Base-by-base conservation (phyloP, 2,113 vertebrate species). In the Podocnemis expansa region DNA sequence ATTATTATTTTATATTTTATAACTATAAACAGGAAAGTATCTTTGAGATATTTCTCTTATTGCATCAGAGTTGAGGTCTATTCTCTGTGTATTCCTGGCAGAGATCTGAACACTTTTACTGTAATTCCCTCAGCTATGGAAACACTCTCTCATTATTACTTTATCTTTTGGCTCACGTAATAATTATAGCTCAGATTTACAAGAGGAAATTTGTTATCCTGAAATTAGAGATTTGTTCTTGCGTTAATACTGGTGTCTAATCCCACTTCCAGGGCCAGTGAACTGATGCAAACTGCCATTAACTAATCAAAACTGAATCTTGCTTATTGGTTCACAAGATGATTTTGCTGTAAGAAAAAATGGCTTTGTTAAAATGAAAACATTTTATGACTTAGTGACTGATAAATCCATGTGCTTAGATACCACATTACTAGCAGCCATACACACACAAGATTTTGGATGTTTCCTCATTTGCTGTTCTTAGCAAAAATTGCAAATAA, bases 1-100 rank as follows among this genome's bases (percentile, higher is more conserved):
- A 5, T 90, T 91, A 84, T 84, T 70, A 78, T 91, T 93, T 95
- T 80, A 70, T 11, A 54, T 89, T 93, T 91, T 96, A 93, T 70
- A 67, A 45, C 51, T 81, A 81, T 4, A 47, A n/a, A 38, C 73
- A 89, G 63, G 51, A 89, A 90, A 21, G 84, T 88, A 91, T 95
- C 45, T 85, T 87, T 84, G 63, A 94, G 82, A 63, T 93, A 91
- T 90, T 47, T 85, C 67, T 38, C 51, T 87, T 79, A 45, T 21
- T 87, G 78, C 75, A 96, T 38, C 75, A 86, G 58, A 90, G 24
- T 49, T 60, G 52, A 87, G 93, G 19, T 38, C 51, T 78, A 80
- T 24, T 79, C 27, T 47, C 60, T 85, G 21, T 21, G 54, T 76
- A 38, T 75, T 92, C n/a, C 82, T 95, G 82, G 67, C 78, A 95